Conservation (phyloP, 2,113 vertebrate species). For the Columba janthina region DNA sequence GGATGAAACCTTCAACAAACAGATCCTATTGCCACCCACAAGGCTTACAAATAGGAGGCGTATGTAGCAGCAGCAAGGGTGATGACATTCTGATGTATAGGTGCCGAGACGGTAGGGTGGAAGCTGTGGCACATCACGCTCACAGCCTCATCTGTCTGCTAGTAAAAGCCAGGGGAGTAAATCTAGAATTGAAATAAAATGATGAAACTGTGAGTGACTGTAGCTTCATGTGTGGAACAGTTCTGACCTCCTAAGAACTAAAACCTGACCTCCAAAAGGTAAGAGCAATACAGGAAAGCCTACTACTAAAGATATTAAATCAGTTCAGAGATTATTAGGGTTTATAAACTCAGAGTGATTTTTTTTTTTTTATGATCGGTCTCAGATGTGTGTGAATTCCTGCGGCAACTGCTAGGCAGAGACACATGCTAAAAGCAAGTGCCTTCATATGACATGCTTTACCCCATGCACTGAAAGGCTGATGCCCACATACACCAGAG, state of each 20-base stretch:
- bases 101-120: background rate
- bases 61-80: background rate
- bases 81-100: conserved; percentile 22
- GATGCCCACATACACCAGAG: background rate
- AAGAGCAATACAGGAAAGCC: conserved; percentile 51
- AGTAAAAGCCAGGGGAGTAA: conserved; percentile 13
- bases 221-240: background rate
- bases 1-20: background rate
- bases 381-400: conserved; percentile 29
- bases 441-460: background rate
- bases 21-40: background rate
- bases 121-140: background rate
- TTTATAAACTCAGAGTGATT: conserved; percentile 23
- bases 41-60: background rate
- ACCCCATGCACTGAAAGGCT: fast-evolving
- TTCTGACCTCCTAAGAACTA: conserved; percentile 37
- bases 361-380: conserved; percentile 23
- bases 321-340: conserved; percentile 38
- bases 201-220: background rate
- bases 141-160: background rate
- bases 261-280: conserved; percentile 41
- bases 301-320: conserved; percentile 49
- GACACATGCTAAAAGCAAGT: background rate
- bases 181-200: conserved; percentile 28
- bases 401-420: background rate